Evolutionary conservation across 2,113 vertebrate species (phyloP), one percentile per base, ranked within the genome.

Genomic region (Hyaena hyaena): DNA sequence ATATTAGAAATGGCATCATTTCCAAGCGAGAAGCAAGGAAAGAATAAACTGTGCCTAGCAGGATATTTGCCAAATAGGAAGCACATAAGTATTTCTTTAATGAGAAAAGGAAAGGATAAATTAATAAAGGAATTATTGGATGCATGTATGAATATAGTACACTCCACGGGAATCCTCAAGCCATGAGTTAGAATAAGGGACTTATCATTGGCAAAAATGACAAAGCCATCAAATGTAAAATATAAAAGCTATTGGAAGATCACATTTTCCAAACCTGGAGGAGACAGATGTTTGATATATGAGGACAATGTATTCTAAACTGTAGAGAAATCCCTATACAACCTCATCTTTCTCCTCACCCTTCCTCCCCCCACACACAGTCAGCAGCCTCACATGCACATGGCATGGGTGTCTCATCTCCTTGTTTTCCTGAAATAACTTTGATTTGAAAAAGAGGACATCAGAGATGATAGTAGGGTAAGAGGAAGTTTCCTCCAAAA

Each of bases 1-100:
- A 33, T 76, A 63, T 93, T 95, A 85, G 31, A 87, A 96, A 69
- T 71, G 48, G 82, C 16, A 84, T 63, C 35, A 93, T 91, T 91
- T 96, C 65, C 19, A 88, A 96, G 55, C 48, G 39, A 74, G 39
- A 91, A 88, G 58, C 61, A 71, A 89, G 11, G 23, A 77, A 88
- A 68, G 10, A 91, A 93, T 93, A 81, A 97, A 86, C n/a, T 31
- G 71, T 39, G 10, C 31, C 58, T 85, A 55, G 48, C 21, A 81
- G 53, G 89, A 71, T 92, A 87, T 53, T 80, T 83, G 55, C 68
- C 55, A 80, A 81, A 26, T 90, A 80, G 50, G 65, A 84, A 39
- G 16, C 76, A 84, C n/a, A 82, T 95, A 88, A 48, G 48, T 80
- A 63, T 85, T 65, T 94, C 85, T 48, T 87, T 73, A 74, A 77